Evolutionary conservation across 1,140 invertebrate genomes (phyloP), one percentile per base, ranked within the genome.

Genomic region (Geopemphigus sp.): DNA sequence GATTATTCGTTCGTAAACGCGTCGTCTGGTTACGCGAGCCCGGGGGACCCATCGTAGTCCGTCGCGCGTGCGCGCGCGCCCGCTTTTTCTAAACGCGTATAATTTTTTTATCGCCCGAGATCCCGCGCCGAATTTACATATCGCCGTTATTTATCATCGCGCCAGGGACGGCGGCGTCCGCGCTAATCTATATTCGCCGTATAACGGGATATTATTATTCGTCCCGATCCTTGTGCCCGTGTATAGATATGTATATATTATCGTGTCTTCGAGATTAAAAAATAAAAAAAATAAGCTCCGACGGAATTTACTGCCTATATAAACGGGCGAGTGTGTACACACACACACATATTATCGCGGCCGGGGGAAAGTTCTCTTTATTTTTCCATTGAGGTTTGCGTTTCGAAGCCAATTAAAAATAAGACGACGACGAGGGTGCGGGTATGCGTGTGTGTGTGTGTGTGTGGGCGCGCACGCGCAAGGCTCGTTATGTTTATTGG

Each of bases 401-500:
- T 3, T 50, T 63, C 68, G 29, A 78, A 78, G 39, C 74, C 74
- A 78, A 78, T 78, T 78, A 78, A 78, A 78, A 78, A 78, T 78
- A 78, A 78, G 74, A 78, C 59, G 57, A 22, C 54, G 32, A 5
- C 39, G n/a, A 47, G 64, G 12, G 15, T 59, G 10, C 19, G 39
- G 10, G 19, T 45, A 11, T 5, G 39, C 11, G 39, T 45, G 11
- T 45, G 11, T 45, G 11, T 11, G 39, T n/a, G n/a, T n/a, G n/a
- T n/a, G n/a, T n/a, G n/a, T n/a, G 26, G 17, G 47, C 1, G 50
- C 47, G 68, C 6, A 47, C 47, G 45, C 19, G 17, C 15, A n/a
- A 10, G 74, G 74, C 74, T 78, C 74, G 74, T 63, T 63, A 78
- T 61, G 74, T 78, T 78, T 78, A 78, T 78, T 78, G 74, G 74